Percentiles rank a stretch among this genome's conserved stretches.
These are phyloP conservation scores for Acanthosepion lycidas DNA, from an alignment of 2,888 invertebrate genomes.

Conservation along the genomic window DNA sequence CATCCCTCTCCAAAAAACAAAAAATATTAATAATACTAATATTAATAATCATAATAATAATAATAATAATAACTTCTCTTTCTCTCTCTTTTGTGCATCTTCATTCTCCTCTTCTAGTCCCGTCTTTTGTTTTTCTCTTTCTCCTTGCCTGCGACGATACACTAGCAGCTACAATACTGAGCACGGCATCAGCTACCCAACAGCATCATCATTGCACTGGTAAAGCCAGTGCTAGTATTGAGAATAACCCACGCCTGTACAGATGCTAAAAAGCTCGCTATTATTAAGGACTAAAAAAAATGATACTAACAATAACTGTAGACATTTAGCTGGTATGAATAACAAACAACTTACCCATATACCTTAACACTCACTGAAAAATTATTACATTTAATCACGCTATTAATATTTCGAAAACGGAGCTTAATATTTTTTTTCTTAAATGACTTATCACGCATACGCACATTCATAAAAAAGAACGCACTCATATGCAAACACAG, in stretches of 20 bases:
- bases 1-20: background rate
- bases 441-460: no score
- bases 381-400: no score
- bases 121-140: background rate
- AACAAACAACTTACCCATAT: background rate
- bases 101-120: background rate
- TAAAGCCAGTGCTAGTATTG: background rate
- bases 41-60: no score
- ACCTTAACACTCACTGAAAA: background rate
- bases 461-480: background rate
- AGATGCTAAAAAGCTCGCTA: background rate
- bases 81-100: background rate
- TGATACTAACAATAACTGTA: background rate
- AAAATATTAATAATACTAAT: background rate
- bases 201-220: background rate
- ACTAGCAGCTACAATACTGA: background rate
- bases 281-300: background rate
- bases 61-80: background rate
- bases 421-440: no score
- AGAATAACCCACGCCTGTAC: background rate
- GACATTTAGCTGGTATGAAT: background rate
- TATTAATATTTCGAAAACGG: no score
- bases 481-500: background rate
- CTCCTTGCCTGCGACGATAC: background rate
- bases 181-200: background rate